Base-by-base conservation (phyloP, 1,140 invertebrate genomes). In the Dolichoris vasculosae region DNA sequence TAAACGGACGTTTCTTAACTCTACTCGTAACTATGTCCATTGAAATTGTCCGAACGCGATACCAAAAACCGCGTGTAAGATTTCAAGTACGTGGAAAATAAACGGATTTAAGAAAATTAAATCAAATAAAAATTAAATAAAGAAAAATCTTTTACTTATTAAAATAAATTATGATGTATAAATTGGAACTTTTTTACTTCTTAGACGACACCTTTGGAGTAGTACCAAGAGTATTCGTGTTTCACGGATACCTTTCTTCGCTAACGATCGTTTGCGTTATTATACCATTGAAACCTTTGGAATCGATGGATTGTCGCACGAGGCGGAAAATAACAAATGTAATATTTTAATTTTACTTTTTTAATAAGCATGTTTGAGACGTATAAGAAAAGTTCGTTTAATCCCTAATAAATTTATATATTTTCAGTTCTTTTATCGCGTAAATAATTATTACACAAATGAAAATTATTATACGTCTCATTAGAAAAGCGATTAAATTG, bases 401-500 rank as follows among this genome's bases (percentile, higher is more conserved):
- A 17, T 55, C 51, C 17, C 6, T 35, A 7, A 35, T 67, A 67
- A 67, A 67, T 35, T 35, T 30, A 6, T 1, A 30, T 67, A 35
- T n/a, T 15, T 67, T 67, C 32, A 7, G 35, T 6, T n/a, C n/a
- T n/a, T 35, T 67, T 35, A 67, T 67, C 17, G 17, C 15, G 15
- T 35, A 35, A 67, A 67, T 35, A 35, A 35, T 67, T 35, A 67
- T 67, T 67, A 13, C 15, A 30, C 32, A 35, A 67, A 35, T 26
- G 9, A n/a, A 67, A 67, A 40, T 79, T 64, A 59, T 48, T 30
- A 9, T 30, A 67, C 26, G n/a, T 40, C 32, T 40, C 55, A 76
- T 83, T 64, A 76, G 2, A 26, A 59, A 38, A 75, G 17, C 15
- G 51, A 76, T 83, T 76, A 83, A 43, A 43, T 26, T 76, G 38